Evolutionary conservation across 2,113 vertebrate species (phyloP).

Genomic region (Drymodes brunneopygia): DNA sequence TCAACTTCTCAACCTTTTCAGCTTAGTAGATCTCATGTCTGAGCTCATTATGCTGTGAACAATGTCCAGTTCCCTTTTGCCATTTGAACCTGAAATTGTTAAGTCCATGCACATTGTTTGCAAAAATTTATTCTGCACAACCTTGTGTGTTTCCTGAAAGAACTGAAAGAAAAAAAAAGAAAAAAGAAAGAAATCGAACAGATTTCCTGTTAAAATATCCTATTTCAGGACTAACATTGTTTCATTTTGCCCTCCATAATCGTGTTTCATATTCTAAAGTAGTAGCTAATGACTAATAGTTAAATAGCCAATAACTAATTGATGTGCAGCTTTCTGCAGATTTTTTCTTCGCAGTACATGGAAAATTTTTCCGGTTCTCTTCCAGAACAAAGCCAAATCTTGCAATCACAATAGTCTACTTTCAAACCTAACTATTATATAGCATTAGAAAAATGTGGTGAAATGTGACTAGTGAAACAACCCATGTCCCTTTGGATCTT

Average conservation of each 20-base stretch:
- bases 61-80: not conserved
- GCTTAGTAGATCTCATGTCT: not conserved
- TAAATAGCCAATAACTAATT: not conserved
- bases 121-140: not conserved
- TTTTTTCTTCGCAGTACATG: not conserved
- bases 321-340: not conserved
- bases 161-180: fast-evolving
- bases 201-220: not conserved
- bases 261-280: not conserved
- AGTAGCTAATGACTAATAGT: not conserved
- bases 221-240: not conserved
- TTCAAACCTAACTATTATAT: not conserved
- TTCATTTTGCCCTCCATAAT: not conserved
- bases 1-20: not conserved
- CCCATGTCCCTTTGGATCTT: not conserved
- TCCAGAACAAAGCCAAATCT: not conserved
- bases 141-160: not conserved
- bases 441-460: not conserved
- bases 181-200: fast-evolving
- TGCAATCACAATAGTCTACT: not conserved
- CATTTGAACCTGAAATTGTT: not conserved
- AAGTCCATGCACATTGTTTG: not conserved
- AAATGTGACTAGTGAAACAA: not conserved
- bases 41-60: not conserved
- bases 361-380: not conserved